A percentile compares a stretch with the other conserved stretches of the same genome.
Evolutionary conservation across 2,113 vertebrate genomes (phyloP).

Genomic region (Pogona vitticeps): DNA sequence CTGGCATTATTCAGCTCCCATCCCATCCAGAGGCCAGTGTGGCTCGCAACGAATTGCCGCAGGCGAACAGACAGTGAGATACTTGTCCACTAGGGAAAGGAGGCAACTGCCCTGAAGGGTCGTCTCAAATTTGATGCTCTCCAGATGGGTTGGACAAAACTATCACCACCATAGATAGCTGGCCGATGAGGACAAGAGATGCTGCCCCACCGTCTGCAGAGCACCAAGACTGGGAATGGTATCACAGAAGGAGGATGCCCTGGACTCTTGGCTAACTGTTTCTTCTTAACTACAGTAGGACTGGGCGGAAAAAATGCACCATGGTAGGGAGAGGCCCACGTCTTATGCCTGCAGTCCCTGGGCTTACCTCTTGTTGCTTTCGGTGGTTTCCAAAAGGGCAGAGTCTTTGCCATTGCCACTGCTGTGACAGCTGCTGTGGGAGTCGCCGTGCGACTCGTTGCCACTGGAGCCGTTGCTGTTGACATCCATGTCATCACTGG

Average conservation of each 20-base stretch:
- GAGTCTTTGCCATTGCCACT: constrained; percentile 88
- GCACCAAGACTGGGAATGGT: no score
- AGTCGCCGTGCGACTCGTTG: constrained; percentile 88
- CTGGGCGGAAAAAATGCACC: no score
- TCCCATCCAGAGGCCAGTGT: background rate
- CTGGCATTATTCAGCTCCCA: background rate
- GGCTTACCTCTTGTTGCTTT: constrained; percentile 86
- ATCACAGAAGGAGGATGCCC: background rate
- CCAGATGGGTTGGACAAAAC: no score
- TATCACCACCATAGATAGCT: no score
- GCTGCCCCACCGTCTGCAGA: no score
- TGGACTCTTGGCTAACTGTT: background rate
- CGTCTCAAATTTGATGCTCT: no score
- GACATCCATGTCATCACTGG: constrained; percentile 82
- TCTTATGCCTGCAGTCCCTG: no score
- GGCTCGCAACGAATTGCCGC: background rate
- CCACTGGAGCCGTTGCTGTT: constrained; percentile 83
- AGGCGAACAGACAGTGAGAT: background rate
- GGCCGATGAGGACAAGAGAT: no score
- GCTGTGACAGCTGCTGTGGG: constrained; percentile 82
- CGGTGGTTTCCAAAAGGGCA: constrained; percentile 84
- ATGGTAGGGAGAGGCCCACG: no score
- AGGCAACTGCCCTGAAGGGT: no score
- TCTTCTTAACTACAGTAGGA: background rate
- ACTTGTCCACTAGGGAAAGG: background rate